These are phyloP conservation scores for Chlamydotis undulata DNA, from an alignment of 2,113 vertebrate genomes.

Conservation along the genomic window DNA sequence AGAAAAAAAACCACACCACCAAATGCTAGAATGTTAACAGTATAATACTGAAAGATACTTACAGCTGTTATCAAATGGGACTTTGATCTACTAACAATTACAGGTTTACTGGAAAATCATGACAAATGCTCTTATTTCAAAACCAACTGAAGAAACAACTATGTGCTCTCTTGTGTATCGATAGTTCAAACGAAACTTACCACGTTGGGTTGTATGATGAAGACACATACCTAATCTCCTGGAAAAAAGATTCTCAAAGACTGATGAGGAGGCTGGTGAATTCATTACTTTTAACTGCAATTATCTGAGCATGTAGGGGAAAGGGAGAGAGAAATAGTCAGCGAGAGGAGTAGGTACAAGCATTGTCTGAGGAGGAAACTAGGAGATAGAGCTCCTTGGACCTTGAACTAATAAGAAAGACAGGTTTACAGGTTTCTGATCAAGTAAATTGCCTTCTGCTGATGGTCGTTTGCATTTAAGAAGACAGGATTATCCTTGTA, in stretches of 20 bases:
- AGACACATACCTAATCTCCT: not conserved
- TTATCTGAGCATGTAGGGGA: not conserved
- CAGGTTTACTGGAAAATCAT: not conserved
- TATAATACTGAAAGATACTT: not conserved
- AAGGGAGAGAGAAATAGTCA: not conserved
- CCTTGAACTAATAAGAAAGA: not conserved
- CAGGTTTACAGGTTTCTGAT: not conserved
- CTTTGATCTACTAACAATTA: not conserved
- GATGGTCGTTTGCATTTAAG: not conserved
- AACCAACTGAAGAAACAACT: not conserved
- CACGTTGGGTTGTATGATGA: not conserved
- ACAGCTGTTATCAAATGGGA: not conserved
- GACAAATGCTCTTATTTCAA: not conserved
- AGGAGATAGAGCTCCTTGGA: not conserved
- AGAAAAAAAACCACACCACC: rapidly evolving
- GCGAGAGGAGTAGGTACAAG: not conserved
- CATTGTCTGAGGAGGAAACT: not conserved
- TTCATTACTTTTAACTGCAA: not conserved
- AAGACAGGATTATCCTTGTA: not conserved
- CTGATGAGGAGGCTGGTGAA: not conserved
- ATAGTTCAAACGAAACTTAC: not conserved
- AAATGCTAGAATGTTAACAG: not conserved
- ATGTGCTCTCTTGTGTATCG: not conserved
- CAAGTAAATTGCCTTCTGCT: not conserved
- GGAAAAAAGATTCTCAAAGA: not conserved